These are phyloP conservation scores for Coreius guichenoti DNA, from an alignment of 2,797 vertebrate species.

Conservation along the genomic window DNA sequence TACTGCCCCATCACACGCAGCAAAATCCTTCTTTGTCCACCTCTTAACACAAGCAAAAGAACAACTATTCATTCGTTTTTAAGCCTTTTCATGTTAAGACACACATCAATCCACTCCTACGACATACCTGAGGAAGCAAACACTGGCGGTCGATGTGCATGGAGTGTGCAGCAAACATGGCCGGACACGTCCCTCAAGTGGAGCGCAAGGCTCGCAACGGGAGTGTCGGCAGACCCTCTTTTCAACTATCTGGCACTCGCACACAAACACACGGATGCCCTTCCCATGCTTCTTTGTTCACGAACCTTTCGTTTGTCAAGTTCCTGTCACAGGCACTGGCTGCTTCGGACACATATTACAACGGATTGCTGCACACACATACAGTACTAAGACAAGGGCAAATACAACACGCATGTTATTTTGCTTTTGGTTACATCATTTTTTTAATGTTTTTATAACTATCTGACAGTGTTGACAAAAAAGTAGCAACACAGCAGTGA, in stretches of 20 bases:
- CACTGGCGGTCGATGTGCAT: slow-evolving; percentile 76
- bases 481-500: background rate
- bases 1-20: slow-evolving; percentile 55
- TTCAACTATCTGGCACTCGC: slow-evolving; percentile 75
- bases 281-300: slow-evolving; percentile 80
- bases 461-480: background rate
- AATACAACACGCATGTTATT: background rate
- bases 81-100: slow-evolving; percentile 84
- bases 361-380: slow-evolving; percentile 34
- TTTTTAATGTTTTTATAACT: no score
- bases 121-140: slow-evolving; percentile 86
- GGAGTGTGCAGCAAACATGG: slow-evolving; percentile 76
- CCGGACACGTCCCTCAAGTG: slow-evolving; percentile 82
- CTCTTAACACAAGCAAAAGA: slow-evolving; percentile 68
- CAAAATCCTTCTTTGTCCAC: slow-evolving; percentile 70
- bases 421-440: background rate
- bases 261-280: slow-evolving; percentile 74
- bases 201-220: slow-evolving; percentile 77
- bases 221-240: slow-evolving; percentile 81
- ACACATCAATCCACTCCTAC: slow-evolving; percentile 86
- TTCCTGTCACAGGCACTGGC: slow-evolving; percentile 72
- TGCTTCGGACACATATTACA: slow-evolving; percentile 63
- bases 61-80: slow-evolving; percentile 79
- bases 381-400: slow-evolving; percentile 22
- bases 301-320: slow-evolving; percentile 63